These are phyloP conservation scores for Cantharis nigra DNA, from an alignment of 2,888 invertebrate species.

Conservation along the genomic window DNA sequence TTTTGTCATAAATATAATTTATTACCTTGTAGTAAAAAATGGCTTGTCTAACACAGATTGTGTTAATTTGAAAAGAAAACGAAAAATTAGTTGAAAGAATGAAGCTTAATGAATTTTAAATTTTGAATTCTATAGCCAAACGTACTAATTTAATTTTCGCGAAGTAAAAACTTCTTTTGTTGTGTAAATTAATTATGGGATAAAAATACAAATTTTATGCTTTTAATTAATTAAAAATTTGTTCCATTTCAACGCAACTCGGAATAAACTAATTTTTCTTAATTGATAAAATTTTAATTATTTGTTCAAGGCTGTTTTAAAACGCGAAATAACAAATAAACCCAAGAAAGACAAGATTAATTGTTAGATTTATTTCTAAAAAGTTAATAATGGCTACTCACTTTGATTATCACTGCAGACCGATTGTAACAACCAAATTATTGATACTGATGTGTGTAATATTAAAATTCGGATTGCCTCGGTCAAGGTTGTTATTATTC, in stretches of 20 bases:
- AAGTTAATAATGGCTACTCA: not conserved
- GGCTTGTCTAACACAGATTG: not conserved
- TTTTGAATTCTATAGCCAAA: not conserved
- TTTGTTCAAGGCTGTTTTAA: not conserved
- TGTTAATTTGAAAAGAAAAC: not conserved
- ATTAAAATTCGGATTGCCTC: not conserved
- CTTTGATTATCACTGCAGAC: not conserved
- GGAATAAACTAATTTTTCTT: not conserved
- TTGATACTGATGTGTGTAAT: not conserved
- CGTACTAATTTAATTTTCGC: not conserved
- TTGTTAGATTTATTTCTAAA: not conserved
- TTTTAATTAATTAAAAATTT: not conserved
- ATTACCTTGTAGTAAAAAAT: not conserved
- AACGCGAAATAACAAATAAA: not conserved
- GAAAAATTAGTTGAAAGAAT: not conserved
- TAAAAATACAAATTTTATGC: not conserved
- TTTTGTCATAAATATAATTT: not conserved
- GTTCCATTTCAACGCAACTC: not conserved
- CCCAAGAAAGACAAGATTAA: not conserved
- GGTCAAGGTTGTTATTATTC: not conserved
- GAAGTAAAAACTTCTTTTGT: not conserved
- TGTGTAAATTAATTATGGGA: not conserved
- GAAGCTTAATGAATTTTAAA: not conserved
- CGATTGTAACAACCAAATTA: not conserved
- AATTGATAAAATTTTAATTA: not conserved